These are phyloP conservation scores for Abrostola triplasia DNA, from an alignment of 2,888 invertebrate genomes.

Conservation along the genomic window DNA sequence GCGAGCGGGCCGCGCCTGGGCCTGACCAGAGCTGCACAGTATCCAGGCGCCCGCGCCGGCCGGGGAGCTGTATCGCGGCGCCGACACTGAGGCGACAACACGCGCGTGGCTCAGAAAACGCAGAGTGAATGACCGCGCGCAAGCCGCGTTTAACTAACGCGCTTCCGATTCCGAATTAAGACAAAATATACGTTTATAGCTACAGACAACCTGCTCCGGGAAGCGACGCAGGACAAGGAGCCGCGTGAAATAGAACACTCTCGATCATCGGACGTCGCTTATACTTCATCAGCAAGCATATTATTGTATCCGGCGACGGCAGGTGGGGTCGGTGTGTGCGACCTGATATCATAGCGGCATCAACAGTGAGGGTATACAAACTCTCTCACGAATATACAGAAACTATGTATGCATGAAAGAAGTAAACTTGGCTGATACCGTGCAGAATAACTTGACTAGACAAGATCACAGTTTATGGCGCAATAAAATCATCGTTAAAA, in stretches of 20 bases:
- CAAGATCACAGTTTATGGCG: no score
- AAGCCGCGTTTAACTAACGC: constrained; percentile 14
- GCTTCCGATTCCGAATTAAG: constrained; percentile 26
- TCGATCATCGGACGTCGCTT: neutral
- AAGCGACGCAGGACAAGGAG: neutral
- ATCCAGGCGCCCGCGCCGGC: constrained; percentile 5
- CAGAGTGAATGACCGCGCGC: constrained; percentile 48
- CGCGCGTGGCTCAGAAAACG: constrained; percentile 32
- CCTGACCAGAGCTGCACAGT: constrained; percentile 4
- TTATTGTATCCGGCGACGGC: neutral
- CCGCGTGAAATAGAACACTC: neutral
- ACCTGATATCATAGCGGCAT: no score
- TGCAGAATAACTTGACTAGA: no score
- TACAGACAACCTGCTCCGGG: constrained; percentile 1
- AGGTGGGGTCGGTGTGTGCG: no score
- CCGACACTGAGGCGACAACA: no score
- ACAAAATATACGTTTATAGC: neutral
- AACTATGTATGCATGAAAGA: no score
- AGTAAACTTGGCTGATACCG: no score
- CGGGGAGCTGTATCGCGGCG: no score
- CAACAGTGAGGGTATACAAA: no score
- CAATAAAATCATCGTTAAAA: no score
- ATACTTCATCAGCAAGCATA: neutral
- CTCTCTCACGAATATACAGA: no score
- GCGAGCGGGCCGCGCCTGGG: constrained; percentile 1